A percentile compares a stretch with the other conserved stretches of the same genome.
phyloP scores from a whole-genome alignment of 2,888 invertebrate species.

The Allophyes oxyacanthae region DNA sequence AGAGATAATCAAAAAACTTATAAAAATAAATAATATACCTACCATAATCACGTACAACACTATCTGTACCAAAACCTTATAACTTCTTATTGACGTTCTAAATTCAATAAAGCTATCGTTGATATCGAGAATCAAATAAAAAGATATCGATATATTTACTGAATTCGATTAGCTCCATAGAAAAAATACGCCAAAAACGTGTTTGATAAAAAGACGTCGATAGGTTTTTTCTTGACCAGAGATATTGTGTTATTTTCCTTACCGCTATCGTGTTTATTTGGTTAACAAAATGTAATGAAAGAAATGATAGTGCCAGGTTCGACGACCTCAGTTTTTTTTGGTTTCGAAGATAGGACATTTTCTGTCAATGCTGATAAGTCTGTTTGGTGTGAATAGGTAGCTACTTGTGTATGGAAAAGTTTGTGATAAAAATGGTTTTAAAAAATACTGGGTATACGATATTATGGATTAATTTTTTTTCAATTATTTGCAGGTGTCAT shows the following conservation, averaged over 20 bases:
- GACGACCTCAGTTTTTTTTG: slow-evolving; percentile 66
- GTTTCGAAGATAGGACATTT: slow-evolving; percentile 41
- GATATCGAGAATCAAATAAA: slow-evolving; percentile 74
- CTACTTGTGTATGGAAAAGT: slow-evolving; percentile 42
- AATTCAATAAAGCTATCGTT: slow-evolving; percentile 73
- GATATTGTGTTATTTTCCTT: slow-evolving; percentile 83
- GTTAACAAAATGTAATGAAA: slow-evolving; percentile 81
- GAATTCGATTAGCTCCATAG: slow-evolving; percentile 81
- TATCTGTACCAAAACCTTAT: slow-evolving; percentile 48
- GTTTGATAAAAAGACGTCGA: slow-evolving; percentile 75
- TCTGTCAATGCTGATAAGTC: slow-evolving; percentile 48
- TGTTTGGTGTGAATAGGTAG: slow-evolving; percentile 45
- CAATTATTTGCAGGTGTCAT: too few relatives aligned
- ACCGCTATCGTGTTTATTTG: slow-evolving; percentile 82
- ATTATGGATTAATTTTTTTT: too few relatives aligned
- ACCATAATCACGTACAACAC: slow-evolving; percentile 25
- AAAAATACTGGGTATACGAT: too few relatives aligned
- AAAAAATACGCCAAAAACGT: slow-evolving; percentile 81
- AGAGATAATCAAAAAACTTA: too few relatives aligned
- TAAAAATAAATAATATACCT: background rate
- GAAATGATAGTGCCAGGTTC: slow-evolving; percentile 78
- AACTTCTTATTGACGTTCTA: slow-evolving; percentile 64
- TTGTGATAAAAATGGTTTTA: background rate
- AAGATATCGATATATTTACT: slow-evolving; percentile 71
- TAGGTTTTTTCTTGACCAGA: slow-evolving; percentile 70